phyloP scores from a whole-genome alignment of 2,888 invertebrate genomes.

The Apeira syringaria region DNA sequence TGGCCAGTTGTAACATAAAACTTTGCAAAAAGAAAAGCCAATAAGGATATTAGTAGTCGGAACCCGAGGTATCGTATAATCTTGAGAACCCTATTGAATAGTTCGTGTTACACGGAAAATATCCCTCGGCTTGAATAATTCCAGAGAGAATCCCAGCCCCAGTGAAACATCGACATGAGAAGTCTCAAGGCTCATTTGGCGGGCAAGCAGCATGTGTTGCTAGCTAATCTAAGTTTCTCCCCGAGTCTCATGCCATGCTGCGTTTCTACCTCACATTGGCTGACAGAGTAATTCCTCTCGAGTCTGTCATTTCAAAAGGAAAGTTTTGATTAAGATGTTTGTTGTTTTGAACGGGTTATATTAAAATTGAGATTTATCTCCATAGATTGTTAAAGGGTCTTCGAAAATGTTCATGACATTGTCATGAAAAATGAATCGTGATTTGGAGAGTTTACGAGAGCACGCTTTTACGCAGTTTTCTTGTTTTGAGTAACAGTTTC shows the following conservation, averaged over 20 bases:
- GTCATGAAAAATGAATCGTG: too few species aligned
- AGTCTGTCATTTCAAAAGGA: constrained; percentile 8
- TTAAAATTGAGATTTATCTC: too few species aligned
- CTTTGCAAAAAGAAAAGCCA: background rate
- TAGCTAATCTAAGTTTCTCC: constrained; percentile 49
- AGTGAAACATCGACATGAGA: constrained; percentile 10
- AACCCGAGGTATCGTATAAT: background rate
- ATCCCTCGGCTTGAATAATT: constrained; percentile 33
- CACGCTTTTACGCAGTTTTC: too few species aligned
- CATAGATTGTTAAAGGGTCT: too few species aligned
- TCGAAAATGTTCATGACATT: too few species aligned
- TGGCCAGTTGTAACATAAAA: too few species aligned
- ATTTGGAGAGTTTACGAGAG: too few species aligned
- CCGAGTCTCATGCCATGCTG: constrained; percentile 16
- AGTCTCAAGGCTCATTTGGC: constrained; percentile 38
- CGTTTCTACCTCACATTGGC: constrained; percentile 13
- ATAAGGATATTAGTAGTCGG: too few species aligned
- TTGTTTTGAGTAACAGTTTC: too few species aligned
- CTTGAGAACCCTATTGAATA: background rate
- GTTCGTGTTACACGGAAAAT: background rate
- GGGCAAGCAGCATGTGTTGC: constrained; percentile 36
- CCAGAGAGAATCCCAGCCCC: constrained; percentile 2
- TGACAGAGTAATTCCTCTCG: constrained; percentile 23
- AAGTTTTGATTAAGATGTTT: constrained; percentile 11
- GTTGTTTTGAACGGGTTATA: too few species aligned